These are phyloP conservation scores for Ursus arctos DNA, from an alignment of 2,113 vertebrate species.

Conservation along the genomic window DNA sequence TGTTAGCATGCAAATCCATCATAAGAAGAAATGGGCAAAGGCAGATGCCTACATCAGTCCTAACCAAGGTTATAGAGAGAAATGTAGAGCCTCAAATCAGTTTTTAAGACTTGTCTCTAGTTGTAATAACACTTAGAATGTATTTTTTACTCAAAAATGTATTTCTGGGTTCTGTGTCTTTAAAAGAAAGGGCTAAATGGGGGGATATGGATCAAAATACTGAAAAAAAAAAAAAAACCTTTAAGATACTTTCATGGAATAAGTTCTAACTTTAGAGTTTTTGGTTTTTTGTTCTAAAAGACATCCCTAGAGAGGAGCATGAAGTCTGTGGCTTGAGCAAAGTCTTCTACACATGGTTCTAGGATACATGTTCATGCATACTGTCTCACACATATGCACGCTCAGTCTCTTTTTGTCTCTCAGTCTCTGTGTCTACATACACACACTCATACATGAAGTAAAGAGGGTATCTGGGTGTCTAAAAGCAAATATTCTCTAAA, in stretches of 20 bases:
- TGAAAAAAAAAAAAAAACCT: neutral
- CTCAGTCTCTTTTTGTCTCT: neutral
- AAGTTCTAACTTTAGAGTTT: neutral
- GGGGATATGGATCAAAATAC: neutral
- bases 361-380: neutral
- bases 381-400: neutral
- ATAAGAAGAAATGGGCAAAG: neutral
- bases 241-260: neutral
- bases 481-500: neutral
- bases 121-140: neutral
- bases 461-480: neutral
- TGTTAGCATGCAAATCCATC: neutral
- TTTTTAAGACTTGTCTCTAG: neutral
- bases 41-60: neutral
- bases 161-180: neutral
- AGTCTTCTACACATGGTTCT: neutral
- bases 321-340: neutral
- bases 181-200: slow-evolving; percentile 14
- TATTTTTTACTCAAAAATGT: neutral
- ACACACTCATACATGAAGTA: neutral
- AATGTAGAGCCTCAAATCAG: neutral
- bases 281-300: neutral
- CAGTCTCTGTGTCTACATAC: neutral
- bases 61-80: neutral
- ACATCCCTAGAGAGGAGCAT: neutral